Percentiles rank a stretch among this genome's conserved stretches.
These are phyloP conservation scores for Drosophila kokeensis DNA, from an alignment of 2,888 invertebrate species.

Conservation along the genomic window DNA sequence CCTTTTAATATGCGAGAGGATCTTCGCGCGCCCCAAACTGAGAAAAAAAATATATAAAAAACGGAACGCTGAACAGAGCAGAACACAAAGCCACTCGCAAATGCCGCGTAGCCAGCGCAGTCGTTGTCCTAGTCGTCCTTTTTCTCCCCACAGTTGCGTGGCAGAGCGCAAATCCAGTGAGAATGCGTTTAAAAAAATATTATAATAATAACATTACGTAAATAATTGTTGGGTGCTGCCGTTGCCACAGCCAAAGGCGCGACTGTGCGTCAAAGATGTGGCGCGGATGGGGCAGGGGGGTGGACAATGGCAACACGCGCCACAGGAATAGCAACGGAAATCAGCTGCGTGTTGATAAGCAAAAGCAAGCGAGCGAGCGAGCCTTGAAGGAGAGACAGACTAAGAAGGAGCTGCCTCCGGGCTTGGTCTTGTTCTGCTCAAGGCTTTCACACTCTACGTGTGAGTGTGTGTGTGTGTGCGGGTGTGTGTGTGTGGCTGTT, in stretches of 20 bases:
- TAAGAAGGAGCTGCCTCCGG: slow-evolving; percentile 42
- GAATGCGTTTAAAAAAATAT: slow-evolving; percentile 82
- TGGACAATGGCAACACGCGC: slow-evolving; percentile 64
- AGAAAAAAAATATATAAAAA: neutral
- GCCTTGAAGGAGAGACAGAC: slow-evolving; percentile 22
- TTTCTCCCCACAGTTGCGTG: slow-evolving; percentile 11
- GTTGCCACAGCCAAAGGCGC: slow-evolving; percentile 24
- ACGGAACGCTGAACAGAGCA: slow-evolving; percentile 11
- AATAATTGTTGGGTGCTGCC: slow-evolving; percentile 78
- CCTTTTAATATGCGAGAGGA: slow-evolving; percentile 82
- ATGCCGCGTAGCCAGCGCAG: slow-evolving; percentile 66
- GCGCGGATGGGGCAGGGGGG: slow-evolving; percentile 2
- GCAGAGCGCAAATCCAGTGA: slow-evolving; percentile 73
- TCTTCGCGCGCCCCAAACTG: slow-evolving; percentile 59
- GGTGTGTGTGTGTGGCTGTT: slow-evolving; percentile 9
- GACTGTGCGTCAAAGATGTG: neutral
- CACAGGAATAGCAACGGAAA: slow-evolving; percentile 80
- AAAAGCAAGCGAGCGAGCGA: slow-evolving; percentile 28
- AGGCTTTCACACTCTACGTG: slow-evolving; percentile 37
- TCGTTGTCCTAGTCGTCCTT: slow-evolving; percentile 45
- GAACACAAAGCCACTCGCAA: slow-evolving; percentile 76
- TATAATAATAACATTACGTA: slow-evolving; percentile 83
- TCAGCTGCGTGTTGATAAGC: slow-evolving; percentile 82
- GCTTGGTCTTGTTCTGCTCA: slow-evolving; percentile 39
- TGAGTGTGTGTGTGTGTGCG: slow-evolving; percentile 13